Evolutionary conservation across 2,113 vertebrate species (phyloP).

Genomic region (Hucho hucho): DNA sequence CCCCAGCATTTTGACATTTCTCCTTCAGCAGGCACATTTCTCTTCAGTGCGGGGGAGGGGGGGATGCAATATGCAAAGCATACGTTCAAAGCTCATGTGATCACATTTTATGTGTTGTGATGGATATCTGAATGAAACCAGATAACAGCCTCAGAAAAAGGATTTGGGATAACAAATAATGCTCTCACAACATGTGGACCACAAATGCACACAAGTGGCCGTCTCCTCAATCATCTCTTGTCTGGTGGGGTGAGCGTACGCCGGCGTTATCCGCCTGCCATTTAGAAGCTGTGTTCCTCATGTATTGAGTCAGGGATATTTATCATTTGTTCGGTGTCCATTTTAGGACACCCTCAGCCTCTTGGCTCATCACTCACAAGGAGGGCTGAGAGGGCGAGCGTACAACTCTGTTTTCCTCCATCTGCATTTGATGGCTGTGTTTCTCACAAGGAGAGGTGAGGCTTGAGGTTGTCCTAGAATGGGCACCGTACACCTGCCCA

Average conservation of each 20-base stretch:
- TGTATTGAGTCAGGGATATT: conserved; percentile 52
- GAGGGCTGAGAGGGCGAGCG: too few species aligned
- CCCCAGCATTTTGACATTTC: conserved; percentile 15
- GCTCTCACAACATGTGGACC: conserved; percentile 51
- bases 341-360: too few species aligned
- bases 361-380: too few species aligned
- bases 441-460: too few species aligned
- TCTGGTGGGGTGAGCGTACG: conserved; percentile 19
- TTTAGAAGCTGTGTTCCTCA: conserved; percentile 35
- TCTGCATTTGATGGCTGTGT: too few species aligned
- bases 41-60: conserved; percentile 11
- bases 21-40: conserved; percentile 19
- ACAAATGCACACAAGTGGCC: conserved; percentile 45
- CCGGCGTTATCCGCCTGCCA: conserved; percentile 48
- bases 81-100: conserved; percentile 57
- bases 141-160: conserved; percentile 59
- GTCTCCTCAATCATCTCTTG: conserved; percentile 49
- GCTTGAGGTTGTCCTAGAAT: neutral
- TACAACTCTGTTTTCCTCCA: too few species aligned
- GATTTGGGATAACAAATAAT: conserved; percentile 57
- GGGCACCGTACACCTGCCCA: neutral
- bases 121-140: conserved; percentile 52
- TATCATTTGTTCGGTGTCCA: neutral
- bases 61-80: conserved; percentile 19
- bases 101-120: conserved; percentile 52